Conservation (phyloP, 23 tunicate species). For the Corella eumyota region DNA sequence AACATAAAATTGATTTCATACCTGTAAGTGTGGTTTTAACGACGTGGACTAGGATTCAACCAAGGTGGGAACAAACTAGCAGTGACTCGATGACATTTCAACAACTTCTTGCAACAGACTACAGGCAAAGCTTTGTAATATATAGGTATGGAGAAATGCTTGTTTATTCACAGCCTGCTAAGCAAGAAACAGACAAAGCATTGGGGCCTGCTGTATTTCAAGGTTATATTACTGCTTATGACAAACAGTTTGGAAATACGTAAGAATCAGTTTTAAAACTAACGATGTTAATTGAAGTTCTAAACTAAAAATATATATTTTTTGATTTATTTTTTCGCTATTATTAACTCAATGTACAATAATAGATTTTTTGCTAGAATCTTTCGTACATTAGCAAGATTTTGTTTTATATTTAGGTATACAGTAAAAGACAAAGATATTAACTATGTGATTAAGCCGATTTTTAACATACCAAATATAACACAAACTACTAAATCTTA, state of each 20-base stretch:
- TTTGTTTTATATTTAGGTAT: slow-evolving; percentile 11
- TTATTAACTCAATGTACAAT: background rate
- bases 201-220: slow-evolving; percentile 51
- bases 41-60: slow-evolving; percentile 37
- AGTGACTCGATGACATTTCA: slow-evolving; percentile 26
- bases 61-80: slow-evolving; percentile 19
- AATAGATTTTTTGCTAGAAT: background rate
- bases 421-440: slow-evolving; percentile 18
- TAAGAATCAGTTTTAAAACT: background rate
- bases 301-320: background rate
- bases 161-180: slow-evolving; percentile 5
- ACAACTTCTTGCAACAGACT: slow-evolving; percentile 35
- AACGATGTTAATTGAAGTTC: background rate
- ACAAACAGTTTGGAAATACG: background rate
- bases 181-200: slow-evolving; percentile 13
- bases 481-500: background rate
- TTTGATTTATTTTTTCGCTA: background rate
- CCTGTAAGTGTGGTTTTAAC: too few relatives aligned
- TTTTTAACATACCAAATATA: slow-evolving; percentile 27
- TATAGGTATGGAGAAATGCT: slow-evolving; percentile 29
- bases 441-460: slow-evolving; percentile 7
- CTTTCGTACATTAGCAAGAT: background rate
- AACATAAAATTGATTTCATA: too few relatives aligned
- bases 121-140: slow-evolving; percentile 12
- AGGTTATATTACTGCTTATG: slow-evolving; percentile 19